Evolutionary conservation across 2,113 vertebrate species (phyloP), one percentile per base, ranked within the genome.

Genomic region (Laticauda laticaudata): DNA sequence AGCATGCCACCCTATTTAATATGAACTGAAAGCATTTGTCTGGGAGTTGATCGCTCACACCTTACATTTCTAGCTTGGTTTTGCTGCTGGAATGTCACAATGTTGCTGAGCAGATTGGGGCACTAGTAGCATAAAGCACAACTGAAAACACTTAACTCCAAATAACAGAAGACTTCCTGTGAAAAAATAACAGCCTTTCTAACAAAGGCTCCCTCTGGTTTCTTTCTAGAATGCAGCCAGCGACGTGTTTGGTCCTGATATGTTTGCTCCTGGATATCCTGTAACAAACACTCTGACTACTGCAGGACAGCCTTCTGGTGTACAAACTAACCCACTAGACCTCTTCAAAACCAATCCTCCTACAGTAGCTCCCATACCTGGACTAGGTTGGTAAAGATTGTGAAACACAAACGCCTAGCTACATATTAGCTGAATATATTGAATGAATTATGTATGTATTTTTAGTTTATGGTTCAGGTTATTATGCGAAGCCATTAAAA

Each of bases 211-310:
- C 21, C 8, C 29, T 90, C 43, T 24, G 11, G 10, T 69, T 43
- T 56, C 93, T 94, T 59, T 26, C 24, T 95, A 99, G 99, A 95
- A 96, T 93, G 55, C 98, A 94, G 94, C 97, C 0, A 97, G 94
- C 95, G 97, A 98, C 88, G 95, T 98, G 56, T 98, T 99, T 96
- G 98, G 98, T 48, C 95, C 98, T 88, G 98, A 98, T 51, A 94
- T 98, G n/a, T 99, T 99, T 96, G 94, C 93, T 93, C 86, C 96
- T 26, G 34, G 69, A 43, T 45, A 89, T 1, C 6, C 96, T 95
- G 90, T 94, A 75, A 96, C 97, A 61, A 92, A 59, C 86, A 21
- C 89, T 53, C 93, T 96, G 91, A 86, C 95, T 0, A 91, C 96
- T 34, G 87, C 96, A 21, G 48, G 69, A 90, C 97, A 97, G 5